Percentiles rank a stretch among this genome's conserved stretches.
Evolutionary conservation across 2,113 vertebrate species (phyloP).

Genomic region (Chascanopsetta lugubris): DNA sequence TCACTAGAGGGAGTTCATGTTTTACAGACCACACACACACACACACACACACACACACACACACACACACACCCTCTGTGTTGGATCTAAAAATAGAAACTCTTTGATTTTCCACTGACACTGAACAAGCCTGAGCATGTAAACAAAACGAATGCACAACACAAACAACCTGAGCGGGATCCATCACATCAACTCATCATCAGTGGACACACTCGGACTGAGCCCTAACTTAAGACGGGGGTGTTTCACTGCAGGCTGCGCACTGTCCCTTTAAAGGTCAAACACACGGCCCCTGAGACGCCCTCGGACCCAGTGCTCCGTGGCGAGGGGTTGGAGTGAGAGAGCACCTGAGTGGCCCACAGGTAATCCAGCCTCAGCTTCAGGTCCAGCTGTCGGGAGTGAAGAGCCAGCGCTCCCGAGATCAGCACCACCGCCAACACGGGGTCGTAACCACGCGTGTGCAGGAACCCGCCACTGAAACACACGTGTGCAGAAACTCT

Average conservation of each 20-base stretch:
- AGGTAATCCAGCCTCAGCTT: conserved; percentile 96
- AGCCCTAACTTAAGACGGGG: too few relatives aligned
- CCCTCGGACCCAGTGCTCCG: neutral
- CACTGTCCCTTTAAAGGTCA: too few relatives aligned
- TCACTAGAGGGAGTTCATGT: conserved; percentile 74
- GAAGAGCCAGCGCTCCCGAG: conserved; percentile 89
- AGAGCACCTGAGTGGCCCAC: conserved; percentile 89
- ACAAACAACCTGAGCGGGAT: conserved; percentile 6
- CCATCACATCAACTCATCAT: neutral
- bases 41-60: conserved; percentile 22
- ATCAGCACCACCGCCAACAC: conserved; percentile 92
- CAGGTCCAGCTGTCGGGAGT: conserved; percentile 95
- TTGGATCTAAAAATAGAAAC: conserved; percentile 52
- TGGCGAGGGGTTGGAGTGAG: neutral
- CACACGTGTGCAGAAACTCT: conserved; percentile 10
- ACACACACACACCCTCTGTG: conserved; percentile 11
- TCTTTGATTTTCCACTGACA: conserved; percentile 22
- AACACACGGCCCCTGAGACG: too few relatives aligned
- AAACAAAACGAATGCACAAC: conserved; percentile 16
- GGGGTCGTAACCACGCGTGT: conserved; percentile 89
- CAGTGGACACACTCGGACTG: too few relatives aligned
- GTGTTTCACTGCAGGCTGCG: too few relatives aligned
- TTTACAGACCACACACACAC: conserved; percentile 50
- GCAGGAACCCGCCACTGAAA: conserved; percentile 84
- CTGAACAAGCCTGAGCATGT: conserved; percentile 12